Evolutionary conservation across 1,140 invertebrate genomes (phyloP), one percentile per base, ranked within the genome.

Genomic region (Drosophila murphyi): DNA sequence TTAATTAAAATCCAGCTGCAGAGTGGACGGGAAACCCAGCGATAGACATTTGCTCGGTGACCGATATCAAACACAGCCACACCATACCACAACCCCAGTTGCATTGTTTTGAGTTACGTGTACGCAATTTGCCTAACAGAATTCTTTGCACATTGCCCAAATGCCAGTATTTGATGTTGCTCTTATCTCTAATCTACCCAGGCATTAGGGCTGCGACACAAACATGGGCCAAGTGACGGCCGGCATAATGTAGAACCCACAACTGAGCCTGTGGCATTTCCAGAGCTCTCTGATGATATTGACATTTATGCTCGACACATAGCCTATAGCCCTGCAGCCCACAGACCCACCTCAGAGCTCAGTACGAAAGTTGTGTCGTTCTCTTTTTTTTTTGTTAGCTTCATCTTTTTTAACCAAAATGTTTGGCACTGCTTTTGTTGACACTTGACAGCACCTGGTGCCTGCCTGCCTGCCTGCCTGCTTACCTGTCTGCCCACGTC

Each of bases 161-260:
- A 76, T 60, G 54, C 60, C 65, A 51, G 52, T 64, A 61, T 89
- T 85, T 89, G 77, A 80, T 77, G 75, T 89, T 68, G 74, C 64
- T 60, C 77, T 88, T 85, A 88, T 89, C 83, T 88, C 74, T 89
- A 89, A 88, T 88, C 85, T 88, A 89, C 80, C 89, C 80, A 74
- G 71, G 85, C 80, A 88, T 88, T 88, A 88, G 71, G 57, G 74
- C 62, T 29, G 60, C 72, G 80, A 89, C 85, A 83, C 61, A 82
- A 89, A 77, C 76, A 76, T 73, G 64, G 69, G 72, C 43, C 60
- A 7, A 52, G 57, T 50, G 51, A 29, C 34, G 37, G 29, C 67
- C 48, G 52, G 52, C 60, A 51, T 31, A 41, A 20, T 41, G 47
- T 69, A 61, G 67, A 87, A 78, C 76, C 51, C 73, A 86, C 60